phyloP scores from a whole-genome alignment of 2,797 vertebrate genomes.

The Scleropages formosus region DNA sequence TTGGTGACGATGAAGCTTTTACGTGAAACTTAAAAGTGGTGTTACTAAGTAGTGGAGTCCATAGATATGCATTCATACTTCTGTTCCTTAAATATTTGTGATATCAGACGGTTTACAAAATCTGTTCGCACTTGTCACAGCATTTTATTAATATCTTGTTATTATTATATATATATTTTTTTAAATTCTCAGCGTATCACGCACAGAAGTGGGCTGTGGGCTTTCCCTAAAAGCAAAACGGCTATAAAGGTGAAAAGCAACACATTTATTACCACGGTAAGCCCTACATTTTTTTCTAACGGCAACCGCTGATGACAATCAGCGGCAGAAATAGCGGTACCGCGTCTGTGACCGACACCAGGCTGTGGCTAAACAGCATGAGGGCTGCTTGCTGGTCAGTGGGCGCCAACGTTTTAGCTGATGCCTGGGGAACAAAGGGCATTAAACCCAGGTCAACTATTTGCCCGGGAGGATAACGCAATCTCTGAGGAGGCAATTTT shows the following conservation, averaged over 20 bases:
- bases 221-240: no score
- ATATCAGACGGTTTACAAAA: conserved; percentile 30
- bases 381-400: neutral
- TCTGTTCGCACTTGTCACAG: conserved; percentile 30
- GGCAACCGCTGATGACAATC: no score
- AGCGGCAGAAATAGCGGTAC: no score
- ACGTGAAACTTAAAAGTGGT: conserved; percentile 81
- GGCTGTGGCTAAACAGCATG: neutral
- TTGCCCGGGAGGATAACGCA: neutral
- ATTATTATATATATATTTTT: no score
- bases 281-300: no score
- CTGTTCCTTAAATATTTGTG: conserved; percentile 21
- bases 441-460: no score
- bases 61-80: conserved; percentile 61
- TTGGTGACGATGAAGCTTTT: conserved; percentile 61
- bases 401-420: no score
- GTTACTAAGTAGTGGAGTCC: conserved; percentile 88
- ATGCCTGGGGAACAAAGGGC: no score
- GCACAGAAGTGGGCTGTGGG: neutral
- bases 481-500: neutral
- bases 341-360: neutral
- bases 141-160: conserved; percentile 26
- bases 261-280: no score
- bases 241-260: no score
- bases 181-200: neutral